Conservation (phyloP, 2,888 invertebrate species). For the Tolmerus cingulatus region DNA sequence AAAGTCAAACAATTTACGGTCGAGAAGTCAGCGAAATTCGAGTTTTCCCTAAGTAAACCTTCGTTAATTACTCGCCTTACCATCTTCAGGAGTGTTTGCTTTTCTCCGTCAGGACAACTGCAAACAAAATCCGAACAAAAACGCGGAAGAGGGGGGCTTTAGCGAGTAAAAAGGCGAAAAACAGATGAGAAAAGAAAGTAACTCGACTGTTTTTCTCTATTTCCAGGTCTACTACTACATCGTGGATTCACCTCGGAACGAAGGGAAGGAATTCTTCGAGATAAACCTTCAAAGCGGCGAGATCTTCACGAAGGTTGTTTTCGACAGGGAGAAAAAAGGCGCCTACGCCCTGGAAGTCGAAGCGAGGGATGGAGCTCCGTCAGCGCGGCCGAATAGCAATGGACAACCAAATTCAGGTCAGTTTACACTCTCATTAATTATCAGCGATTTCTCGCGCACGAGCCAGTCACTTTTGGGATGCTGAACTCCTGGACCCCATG, state of each 20-base stretch:
- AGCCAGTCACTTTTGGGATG: not conserved
- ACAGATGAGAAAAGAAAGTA: not conserved
- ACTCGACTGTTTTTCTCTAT: slow-evolving; percentile 17
- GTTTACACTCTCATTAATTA: slow-evolving; percentile 30
- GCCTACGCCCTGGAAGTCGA: slow-evolving; percentile 97
- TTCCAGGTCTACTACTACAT: slow-evolving; percentile 91
- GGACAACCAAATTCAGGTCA: slow-evolving; percentile 95
- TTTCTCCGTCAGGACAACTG: not conserved
- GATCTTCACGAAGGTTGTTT: slow-evolving; percentile 93
- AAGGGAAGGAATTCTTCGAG: slow-evolving; percentile 95
- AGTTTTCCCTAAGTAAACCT: not conserved
- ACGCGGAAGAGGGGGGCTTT: not conserved
- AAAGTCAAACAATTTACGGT: not conserved
- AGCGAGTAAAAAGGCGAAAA: not conserved
- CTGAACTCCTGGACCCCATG: not conserved
- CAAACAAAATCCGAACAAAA: not conserved
- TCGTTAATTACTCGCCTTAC: not conserved
- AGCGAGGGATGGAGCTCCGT: slow-evolving; percentile 95
- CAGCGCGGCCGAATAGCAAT: slow-evolving; percentile 91
- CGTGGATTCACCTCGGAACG: slow-evolving; percentile 89
- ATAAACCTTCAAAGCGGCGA: slow-evolving; percentile 96
- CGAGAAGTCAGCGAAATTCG: not conserved
- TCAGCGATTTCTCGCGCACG: not conserved
- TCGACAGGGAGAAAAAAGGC: slow-evolving; percentile 97
- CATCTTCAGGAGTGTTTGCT: not conserved